Percentiles rank a stretch among this genome's conserved stretches.
These are phyloP conservation scores for Sceloporus undulatus DNA, from an alignment of 2,113 vertebrate species.

Conservation along the genomic window DNA sequence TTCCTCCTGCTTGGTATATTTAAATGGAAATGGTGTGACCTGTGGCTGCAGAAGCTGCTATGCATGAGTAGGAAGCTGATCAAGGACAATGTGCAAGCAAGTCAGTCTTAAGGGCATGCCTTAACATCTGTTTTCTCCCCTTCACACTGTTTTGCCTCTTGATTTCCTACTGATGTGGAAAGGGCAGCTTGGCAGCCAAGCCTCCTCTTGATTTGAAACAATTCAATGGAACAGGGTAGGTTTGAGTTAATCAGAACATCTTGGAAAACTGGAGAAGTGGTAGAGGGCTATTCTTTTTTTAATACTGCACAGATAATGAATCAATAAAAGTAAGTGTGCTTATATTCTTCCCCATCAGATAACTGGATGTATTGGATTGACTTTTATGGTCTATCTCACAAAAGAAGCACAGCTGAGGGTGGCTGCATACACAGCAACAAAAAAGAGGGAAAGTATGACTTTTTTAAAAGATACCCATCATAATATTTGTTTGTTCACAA, in stretches of 20 bases:
- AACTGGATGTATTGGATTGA: neutral
- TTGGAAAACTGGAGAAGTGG: neutral
- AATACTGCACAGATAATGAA: conserved; percentile 35
- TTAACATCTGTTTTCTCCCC: conserved; percentile 61
- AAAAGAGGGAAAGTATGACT: neutral
- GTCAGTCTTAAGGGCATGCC: conserved; percentile 51
- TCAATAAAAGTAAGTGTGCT: conserved; percentile 5
- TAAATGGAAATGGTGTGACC: conserved; percentile 76
- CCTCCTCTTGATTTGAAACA: conserved; percentile 21
- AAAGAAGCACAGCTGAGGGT: neutral
- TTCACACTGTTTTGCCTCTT: conserved; percentile 62
- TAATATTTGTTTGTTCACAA: neutral
- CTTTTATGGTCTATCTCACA: conserved; percentile 4
- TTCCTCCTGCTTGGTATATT: conserved; percentile 65
- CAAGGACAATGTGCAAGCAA: conserved; percentile 63
- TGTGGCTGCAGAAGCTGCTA: conserved; percentile 52
- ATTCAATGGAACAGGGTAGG: conserved; percentile 36
- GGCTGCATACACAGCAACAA: neutral
- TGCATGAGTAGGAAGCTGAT: conserved; percentile 63
- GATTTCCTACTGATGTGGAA: conserved; percentile 50
- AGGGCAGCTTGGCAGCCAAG: neutral
- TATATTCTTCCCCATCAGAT: neutral
- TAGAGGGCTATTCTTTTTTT: conserved; percentile 42
- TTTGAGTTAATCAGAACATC: conserved; percentile 42
- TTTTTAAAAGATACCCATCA: neutral